Evolutionary conservation across 1,140 invertebrate genomes (phyloP).

Genomic region (Bilobella aurantiaca): DNA sequence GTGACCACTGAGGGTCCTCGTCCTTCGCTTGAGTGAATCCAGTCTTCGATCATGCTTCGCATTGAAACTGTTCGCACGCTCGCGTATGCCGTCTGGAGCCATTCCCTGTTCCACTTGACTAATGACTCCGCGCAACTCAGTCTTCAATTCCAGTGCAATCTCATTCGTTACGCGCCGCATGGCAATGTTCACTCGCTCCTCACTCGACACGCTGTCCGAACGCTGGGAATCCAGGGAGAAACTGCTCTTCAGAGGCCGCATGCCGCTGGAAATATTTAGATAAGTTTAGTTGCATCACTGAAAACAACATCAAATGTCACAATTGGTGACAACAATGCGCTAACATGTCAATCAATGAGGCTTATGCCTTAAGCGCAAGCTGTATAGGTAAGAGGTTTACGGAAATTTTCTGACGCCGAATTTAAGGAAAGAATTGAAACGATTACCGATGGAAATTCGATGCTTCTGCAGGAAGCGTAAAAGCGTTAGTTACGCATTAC

Average conservation of each 20-base stretch:
- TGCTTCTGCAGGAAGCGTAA: too few species aligned
- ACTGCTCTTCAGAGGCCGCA: neutral
- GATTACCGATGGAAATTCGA: too few species aligned
- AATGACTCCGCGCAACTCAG: slow-evolving; percentile 65
- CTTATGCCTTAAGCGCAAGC: too few species aligned
- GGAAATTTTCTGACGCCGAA: too few species aligned
- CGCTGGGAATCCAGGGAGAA: neutral
- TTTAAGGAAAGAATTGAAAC: too few species aligned
- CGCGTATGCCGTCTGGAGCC: slow-evolving; percentile 14
- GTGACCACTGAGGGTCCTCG: slow-evolving; percentile 28
- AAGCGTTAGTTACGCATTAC: too few species aligned
- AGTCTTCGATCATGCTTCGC: slow-evolving; percentile 20
- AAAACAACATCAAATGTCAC: too few species aligned
- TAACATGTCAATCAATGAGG: too few species aligned
- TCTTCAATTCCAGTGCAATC: slow-evolving; percentile 66
- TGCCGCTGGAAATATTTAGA: too few species aligned
- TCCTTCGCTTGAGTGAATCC: slow-evolving; percentile 15
- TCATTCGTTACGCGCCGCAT: slow-evolving; percentile 37
- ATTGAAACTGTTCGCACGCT: slow-evolving; percentile 26
- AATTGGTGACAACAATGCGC: too few species aligned
- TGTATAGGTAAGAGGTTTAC: too few species aligned
- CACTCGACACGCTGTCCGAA: neutral
- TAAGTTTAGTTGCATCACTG: too few species aligned
- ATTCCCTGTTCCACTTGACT: slow-evolving; percentile 60
- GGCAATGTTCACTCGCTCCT: slow-evolving; percentile 5